Evolutionary conservation across 2,888 invertebrate species (phyloP), one percentile per base, ranked within the genome.

Genomic region (Epirrhoe tristata): DNA sequence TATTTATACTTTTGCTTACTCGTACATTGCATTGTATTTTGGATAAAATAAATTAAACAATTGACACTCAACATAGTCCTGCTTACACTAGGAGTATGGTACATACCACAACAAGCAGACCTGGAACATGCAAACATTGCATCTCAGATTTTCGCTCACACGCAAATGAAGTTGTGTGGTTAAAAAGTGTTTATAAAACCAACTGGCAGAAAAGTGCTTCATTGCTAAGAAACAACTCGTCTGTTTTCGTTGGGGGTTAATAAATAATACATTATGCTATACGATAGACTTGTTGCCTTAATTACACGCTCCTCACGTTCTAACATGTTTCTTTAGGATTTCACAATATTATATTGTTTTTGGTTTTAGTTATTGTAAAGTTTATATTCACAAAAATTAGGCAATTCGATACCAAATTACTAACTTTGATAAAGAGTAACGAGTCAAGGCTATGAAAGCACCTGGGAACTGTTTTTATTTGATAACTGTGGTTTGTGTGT

Each of bases 401-500:
- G 17, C n/a, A n/a, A 12, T 59, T 67, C 63, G 39, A 43, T 7
- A 34, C 6, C 6, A 12, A 6, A 2, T 1, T 39, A 39, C 1
- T 12, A 12, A 43, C 70, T 70, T 70, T 67, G 69, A 60, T 70
- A 62, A 61, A 65, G 61, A 60, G 63, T 67, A 61, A 65, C 65
- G 61, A 3, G 75, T 74, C 72, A 72, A 68, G 71, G 69, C 43
- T 63, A 32, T 43, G 51, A 50, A 57, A 55, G 61, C 24, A 24
- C 65, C 60, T 59, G 34, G 34, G 5, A 34, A 34, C 34, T 34
- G 7, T 7, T 12, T 43, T 43, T 43, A 43, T 10, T 43, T 43
- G 39, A 43, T 12, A 12, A 2, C 39, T 43, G 12, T 12, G 39
- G 39, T n/a, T n/a, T n/a, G n/a, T n/a, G n/a, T n/a, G n/a, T 43